Evolutionary conservation across 2,797 vertebrate species (phyloP), one percentile per base, ranked within the genome.

Genomic region (Centropyge bicolor): DNA sequence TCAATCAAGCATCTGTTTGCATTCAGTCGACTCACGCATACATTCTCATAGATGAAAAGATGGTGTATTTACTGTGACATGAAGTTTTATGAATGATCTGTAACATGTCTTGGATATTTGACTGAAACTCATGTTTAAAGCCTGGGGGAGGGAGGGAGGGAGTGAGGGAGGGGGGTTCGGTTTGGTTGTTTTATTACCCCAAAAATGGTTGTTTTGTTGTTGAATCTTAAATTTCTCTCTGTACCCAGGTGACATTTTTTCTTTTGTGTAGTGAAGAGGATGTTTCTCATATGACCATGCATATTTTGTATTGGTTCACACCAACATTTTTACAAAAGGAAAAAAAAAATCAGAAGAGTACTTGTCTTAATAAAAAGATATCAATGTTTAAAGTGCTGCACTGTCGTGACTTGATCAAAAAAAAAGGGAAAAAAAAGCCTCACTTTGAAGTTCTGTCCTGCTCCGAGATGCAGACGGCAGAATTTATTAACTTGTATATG

Each of bases 331-430:
- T 99, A 98, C 96, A 98, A 96, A 98, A 97, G 94, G 78, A 86
- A 90, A 88, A 90, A 91, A 97, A 96, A 97, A 96, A 97, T 96
- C 96, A 74, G 96, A 98, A 96, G 97, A 97, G 96, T 98, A 96
- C 97, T 97, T 98, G 98, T 98, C 98, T 99, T 98, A 98, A 99
- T 99, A 98, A 99, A 98, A 98, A 97, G 95, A 95, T 95, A 95
- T 99, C 97, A 98, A 99, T 98, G 98, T 99, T 97, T 96, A 95
- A 95, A 96, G 64, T 13, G 43, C n/a, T 20, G 82, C 72, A 56
- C 61, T 70, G 67, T 76, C 86, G 78, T 92, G 57, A 88, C 48
- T 89, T 81, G 41, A 78, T 86, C 27, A 73, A 68, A 78, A 75
- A 80, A 66, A 16, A 63, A 16, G 24, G 22, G 49, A 22, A 43